A percentile compares a stretch with the other conserved stretches of the same genome.
Evolutionary conservation across 2,797 vertebrate genomes (phyloP).

Genomic region (Sebastes aleutianus): DNA sequence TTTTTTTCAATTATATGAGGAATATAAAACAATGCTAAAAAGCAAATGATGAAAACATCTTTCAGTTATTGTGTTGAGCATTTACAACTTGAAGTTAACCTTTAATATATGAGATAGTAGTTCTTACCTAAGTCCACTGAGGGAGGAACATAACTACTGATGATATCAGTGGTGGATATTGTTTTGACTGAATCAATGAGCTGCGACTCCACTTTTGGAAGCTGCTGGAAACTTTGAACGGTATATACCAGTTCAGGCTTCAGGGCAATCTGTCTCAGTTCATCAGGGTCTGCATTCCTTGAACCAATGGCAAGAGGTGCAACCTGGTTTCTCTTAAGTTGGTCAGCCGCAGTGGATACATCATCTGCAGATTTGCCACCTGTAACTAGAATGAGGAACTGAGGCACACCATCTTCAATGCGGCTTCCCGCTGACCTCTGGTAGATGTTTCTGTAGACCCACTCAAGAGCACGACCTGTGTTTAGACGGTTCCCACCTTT

Average conservation of each 20-base stretch:
- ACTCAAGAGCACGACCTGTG: slow-evolving; percentile 89
- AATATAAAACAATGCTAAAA: neutral
- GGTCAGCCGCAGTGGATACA: slow-evolving; percentile 81
- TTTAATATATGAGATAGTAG: neutral
- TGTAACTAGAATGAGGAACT: slow-evolving; percentile 91
- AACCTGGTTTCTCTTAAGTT: slow-evolving; percentile 86
- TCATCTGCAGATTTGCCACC: slow-evolving; percentile 89
- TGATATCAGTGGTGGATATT: slow-evolving; percentile 76
- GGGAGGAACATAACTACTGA: slow-evolving; percentile 2
- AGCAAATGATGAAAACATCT: neutral
- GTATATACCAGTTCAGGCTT: slow-evolving; percentile 85
- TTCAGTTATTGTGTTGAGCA: neutral
- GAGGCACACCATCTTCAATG: slow-evolving; percentile 92
- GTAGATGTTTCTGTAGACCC: slow-evolving; percentile 89
- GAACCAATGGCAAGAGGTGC: slow-evolving; percentile 87
- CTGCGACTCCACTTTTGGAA: slow-evolving; percentile 84
- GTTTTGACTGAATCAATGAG: slow-evolving; percentile 85
- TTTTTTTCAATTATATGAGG: neutral
- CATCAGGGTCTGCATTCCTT: slow-evolving; percentile 81
- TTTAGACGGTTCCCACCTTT: slow-evolving; percentile 87
- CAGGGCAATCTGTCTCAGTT: slow-evolving; percentile 88
- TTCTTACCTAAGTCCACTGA: slow-evolving; percentile 61
- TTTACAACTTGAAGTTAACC: neutral
- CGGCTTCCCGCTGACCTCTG: slow-evolving; percentile 91
- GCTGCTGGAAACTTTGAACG: slow-evolving; percentile 86